These are phyloP conservation scores for Piprites chloris DNA, from an alignment of 2,113 vertebrate species.

Conservation along the genomic window DNA sequence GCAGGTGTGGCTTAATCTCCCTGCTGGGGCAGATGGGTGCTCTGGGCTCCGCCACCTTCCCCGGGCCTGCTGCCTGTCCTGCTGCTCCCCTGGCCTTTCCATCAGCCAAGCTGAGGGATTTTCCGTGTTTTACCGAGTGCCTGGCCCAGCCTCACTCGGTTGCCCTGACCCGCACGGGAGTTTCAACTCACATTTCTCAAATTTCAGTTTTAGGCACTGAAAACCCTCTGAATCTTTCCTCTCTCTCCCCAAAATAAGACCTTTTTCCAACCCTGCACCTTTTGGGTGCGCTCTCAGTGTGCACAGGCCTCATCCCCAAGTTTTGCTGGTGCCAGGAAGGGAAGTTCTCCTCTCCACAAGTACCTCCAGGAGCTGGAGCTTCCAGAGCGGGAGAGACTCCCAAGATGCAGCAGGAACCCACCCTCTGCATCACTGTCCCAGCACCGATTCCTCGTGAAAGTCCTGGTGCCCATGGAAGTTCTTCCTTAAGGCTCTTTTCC, in stretches of 20 bases:
- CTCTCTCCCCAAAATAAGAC: not conserved
- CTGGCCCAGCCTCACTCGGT: not conserved
- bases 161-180: not conserved
- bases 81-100: not conserved
- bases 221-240: not conserved
- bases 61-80: not conserved
- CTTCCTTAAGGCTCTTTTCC: not conserved
- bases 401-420: not conserved
- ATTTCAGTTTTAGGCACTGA: not conserved
- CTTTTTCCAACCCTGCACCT: not conserved
- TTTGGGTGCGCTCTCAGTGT: not conserved
- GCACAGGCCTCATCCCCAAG: not conserved
- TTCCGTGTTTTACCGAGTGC: not conserved
- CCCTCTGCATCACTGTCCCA: not conserved
- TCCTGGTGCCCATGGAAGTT: not conserved
- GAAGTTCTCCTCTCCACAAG: not conserved
- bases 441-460: not conserved
- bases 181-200: not conserved
- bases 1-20: constrained; percentile 56
- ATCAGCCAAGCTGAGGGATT: not conserved
- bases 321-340: not conserved
- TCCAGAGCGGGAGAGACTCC: no score
- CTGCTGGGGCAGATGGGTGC: not conserved
- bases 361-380: not conserved
- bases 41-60: not conserved